Evolutionary conservation across 2,113 vertebrate genomes (phyloP).

Genomic region (Platycercus adscitus): DNA sequence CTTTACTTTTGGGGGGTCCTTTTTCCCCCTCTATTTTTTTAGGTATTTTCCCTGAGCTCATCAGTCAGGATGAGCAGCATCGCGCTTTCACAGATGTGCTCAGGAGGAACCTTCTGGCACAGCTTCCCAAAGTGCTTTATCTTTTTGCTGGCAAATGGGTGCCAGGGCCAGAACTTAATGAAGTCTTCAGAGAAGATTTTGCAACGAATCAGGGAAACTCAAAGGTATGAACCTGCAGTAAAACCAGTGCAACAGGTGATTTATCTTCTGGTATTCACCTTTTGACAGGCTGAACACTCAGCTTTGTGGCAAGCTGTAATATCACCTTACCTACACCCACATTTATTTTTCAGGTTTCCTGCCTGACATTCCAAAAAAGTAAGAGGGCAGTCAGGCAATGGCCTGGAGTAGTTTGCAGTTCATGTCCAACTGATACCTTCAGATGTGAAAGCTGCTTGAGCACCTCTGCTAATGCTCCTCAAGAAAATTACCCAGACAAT

Average conservation of each 20-base stretch:
- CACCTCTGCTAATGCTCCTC: background rate
- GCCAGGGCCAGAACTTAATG: background rate
- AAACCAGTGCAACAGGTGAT: background rate
- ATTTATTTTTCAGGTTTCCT: background rate
- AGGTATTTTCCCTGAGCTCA: background rate
- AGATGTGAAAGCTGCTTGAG: background rate
- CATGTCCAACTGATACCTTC: background rate
- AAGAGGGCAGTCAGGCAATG: background rate
- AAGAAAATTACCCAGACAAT: background rate
- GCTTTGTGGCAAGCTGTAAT: background rate
- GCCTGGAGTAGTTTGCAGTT: background rate
- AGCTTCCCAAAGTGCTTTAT: background rate
- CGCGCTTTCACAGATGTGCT: background rate
- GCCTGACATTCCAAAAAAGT: background rate
- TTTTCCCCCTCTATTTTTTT: background rate
- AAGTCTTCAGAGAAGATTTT: background rate
- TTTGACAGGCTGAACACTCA: background rate
- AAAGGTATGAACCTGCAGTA: background rate
- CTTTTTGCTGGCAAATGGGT: background rate
- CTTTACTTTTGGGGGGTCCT: background rate
- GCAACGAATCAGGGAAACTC: background rate
- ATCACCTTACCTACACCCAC: background rate
- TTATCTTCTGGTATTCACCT: background rate
- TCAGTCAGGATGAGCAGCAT: background rate
- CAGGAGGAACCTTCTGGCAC: background rate